Conservation (phyloP, 2,113 vertebrate genomes). For the Bos javanicus region DNA sequence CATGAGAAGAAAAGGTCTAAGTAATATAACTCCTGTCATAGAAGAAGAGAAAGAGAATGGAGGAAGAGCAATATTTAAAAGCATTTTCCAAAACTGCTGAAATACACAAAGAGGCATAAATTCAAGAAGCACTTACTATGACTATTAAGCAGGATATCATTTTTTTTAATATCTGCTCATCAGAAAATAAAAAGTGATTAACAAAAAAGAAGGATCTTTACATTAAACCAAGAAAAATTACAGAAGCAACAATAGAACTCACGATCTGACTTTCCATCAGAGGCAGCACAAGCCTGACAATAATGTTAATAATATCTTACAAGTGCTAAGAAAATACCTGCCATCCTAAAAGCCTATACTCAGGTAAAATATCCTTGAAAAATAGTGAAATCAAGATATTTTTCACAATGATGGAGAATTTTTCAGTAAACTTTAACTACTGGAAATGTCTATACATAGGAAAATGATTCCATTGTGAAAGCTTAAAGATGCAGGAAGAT, state of each 20-base stretch:
- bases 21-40: not conserved
- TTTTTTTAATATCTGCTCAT: not conserved
- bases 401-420: constrained; percentile 4
- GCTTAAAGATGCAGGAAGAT: not conserved
- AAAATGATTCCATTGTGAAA: not conserved
- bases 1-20: not conserved
- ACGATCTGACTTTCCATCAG: not conserved
- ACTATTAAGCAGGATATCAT: not conserved
- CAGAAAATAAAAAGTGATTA: not conserved
- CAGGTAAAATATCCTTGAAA: constrained; percentile 41
- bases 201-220: not conserved
- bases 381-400: not conserved
- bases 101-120: not conserved
- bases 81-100: not conserved
- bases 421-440: not conserved
- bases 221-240: not conserved
- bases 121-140: constrained; percentile 7
- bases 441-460: not conserved
- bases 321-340: not conserved
- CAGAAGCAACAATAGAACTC: not conserved
- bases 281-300: not conserved
- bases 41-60: not conserved
- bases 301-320: not conserved
- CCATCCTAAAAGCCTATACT: not conserved
- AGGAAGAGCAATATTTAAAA: not conserved